A percentile compares a stretch with the other conserved stretches of the same genome.
These are phyloP conservation scores for Strix uralensis DNA, from an alignment of 2,113 vertebrate genomes.

Conservation along the genomic window DNA sequence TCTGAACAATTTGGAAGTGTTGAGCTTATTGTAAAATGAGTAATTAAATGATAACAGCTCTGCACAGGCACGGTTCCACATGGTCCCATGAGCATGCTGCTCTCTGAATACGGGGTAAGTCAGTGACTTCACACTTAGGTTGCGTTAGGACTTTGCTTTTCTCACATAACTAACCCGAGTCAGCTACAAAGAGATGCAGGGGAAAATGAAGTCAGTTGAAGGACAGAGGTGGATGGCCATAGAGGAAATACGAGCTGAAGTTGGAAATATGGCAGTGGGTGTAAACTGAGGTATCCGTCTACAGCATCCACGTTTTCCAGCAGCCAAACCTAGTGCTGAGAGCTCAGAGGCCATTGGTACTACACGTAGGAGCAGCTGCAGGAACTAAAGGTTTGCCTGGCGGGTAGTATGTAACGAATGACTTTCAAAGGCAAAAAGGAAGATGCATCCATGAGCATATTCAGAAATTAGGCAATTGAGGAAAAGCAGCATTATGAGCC, in stretches of 20 bases:
- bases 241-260: background rate
- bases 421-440: background rate
- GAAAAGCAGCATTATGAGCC: background rate
- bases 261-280: background rate
- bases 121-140: background rate
- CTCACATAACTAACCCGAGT: background rate
- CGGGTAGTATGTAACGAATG: background rate
- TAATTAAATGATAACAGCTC: background rate
- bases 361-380: background rate
- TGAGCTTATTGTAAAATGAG: background rate
- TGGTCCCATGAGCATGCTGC: background rate
- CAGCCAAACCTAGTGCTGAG: background rate
- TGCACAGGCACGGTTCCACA: background rate
- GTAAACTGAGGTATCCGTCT: background rate
- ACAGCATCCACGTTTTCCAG: background rate
- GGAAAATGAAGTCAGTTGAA: background rate
- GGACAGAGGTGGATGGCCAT: background rate
- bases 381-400: background rate
- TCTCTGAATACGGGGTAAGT: background rate
- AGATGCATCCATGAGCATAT: background rate
- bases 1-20: background rate
- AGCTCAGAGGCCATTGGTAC: background rate
- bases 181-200: background rate
- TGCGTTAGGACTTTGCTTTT: background rate
- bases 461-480: background rate